Conservation (phyloP, 2,888 invertebrate genomes). For the Piscicola geometra region DNA sequence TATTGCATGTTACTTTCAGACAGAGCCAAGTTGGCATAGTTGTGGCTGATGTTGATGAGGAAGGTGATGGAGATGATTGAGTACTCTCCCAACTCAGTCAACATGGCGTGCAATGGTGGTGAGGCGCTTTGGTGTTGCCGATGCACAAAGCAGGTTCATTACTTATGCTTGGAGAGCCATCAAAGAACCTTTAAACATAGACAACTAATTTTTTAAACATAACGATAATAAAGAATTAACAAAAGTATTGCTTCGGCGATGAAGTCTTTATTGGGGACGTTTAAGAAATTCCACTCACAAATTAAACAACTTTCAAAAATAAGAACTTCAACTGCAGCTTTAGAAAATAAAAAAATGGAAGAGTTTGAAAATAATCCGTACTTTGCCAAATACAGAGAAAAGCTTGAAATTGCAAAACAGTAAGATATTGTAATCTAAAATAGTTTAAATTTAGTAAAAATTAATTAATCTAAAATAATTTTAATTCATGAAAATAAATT, state of each 20-base stretch:
- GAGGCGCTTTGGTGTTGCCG: too few relatives aligned
- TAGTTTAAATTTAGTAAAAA: neutral
- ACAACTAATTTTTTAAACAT: neutral
- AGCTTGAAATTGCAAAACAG: conserved; percentile 44
- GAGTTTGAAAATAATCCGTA: conserved; percentile 48
- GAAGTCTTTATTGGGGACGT: neutral
- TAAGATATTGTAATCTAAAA: conserved; percentile 4
- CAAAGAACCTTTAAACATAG: neutral
- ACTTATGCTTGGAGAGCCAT: too few relatives aligned
- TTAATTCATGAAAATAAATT: too few relatives aligned
- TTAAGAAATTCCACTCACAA: neutral
- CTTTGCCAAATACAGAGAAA: conserved; percentile 50
- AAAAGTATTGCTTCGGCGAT: neutral
- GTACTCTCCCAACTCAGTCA: neutral
- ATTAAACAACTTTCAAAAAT: neutral
- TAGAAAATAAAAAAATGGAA: conserved; percentile 38
- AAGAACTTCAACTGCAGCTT: neutral
- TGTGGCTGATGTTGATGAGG: neutral
- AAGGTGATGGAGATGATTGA: neutral
- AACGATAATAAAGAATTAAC: neutral
- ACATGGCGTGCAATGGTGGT: neutral
- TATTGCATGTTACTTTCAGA: neutral
- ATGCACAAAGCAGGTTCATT: neutral
- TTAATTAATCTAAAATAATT: neutral
- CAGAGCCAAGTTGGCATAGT: neutral